These are phyloP conservation scores for Ceratotherium simum DNA, from an alignment of 2,113 vertebrate genomes.

Conservation along the genomic window DNA sequence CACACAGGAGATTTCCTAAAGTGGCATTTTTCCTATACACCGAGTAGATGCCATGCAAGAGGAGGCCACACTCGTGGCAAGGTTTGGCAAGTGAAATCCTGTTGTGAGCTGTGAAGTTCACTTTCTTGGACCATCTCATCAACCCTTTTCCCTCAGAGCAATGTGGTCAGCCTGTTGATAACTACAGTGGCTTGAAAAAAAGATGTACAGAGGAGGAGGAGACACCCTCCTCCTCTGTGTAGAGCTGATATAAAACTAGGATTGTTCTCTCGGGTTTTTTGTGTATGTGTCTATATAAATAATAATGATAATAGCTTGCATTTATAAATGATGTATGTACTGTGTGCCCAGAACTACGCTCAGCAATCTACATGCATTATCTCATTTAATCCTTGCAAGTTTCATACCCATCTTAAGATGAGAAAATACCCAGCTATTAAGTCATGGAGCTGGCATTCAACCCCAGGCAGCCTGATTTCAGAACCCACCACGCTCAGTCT, in stretches of 20 bases:
- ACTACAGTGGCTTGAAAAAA: not conserved
- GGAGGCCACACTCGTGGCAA: not conserved
- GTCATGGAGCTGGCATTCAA: not conserved
- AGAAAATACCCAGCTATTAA: not conserved
- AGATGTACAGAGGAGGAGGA: not conserved
- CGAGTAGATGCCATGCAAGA: accelerated
- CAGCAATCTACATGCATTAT: not conserved
- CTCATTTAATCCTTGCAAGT: not conserved
- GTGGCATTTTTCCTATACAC: accelerated
- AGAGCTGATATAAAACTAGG: not conserved
- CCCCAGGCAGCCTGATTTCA: not conserved
- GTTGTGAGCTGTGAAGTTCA: not conserved
- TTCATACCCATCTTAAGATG: not conserved
- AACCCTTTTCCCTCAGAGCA: not conserved
- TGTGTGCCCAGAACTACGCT: accelerated
- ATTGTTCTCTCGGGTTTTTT: not conserved
- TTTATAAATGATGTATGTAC: not conserved
- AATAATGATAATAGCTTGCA: not conserved
- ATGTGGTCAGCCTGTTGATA: not conserved
- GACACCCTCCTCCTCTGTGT: not conserved
- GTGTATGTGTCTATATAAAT: not conserved
- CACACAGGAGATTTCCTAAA: not conserved
- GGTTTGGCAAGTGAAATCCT: too few relatives aligned
- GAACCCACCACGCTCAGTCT: not conserved
- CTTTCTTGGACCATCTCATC: not conserved